Evolutionary conservation across 1,140 invertebrate genomes (phyloP).

Genomic region (Camponotus vicinus): DNA sequence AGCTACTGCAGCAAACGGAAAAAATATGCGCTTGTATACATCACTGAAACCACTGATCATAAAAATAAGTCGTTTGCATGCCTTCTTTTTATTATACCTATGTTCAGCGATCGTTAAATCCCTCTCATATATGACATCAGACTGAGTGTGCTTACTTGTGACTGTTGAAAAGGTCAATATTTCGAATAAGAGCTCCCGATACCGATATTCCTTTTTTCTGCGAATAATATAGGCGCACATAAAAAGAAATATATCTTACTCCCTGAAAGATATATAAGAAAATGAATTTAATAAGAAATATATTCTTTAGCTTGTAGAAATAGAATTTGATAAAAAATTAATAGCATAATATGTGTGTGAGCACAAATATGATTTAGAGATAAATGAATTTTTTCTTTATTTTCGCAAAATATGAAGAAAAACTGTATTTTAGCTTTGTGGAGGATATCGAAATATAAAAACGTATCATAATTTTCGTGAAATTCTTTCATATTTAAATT

Average conservation of each 20-base stretch:
- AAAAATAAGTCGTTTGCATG: constrained; percentile 46
- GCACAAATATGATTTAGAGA: constrained; percentile 14
- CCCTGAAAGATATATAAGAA: background rate
- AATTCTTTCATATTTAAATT: background rate
- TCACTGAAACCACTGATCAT: constrained; percentile 41
- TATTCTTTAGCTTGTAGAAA: background rate
- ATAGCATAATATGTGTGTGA: background rate
- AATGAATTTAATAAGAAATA: background rate
- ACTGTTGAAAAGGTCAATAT: constrained; percentile 30
- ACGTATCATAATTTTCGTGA: background rate
- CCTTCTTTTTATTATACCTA: constrained; percentile 2
- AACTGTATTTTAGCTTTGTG: background rate
- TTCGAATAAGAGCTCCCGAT: background rate
- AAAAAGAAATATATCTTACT: background rate
- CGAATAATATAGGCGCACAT: background rate
- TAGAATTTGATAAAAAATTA: background rate
- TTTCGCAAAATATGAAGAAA: too few relatives aligned
- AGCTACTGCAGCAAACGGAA: constrained; percentile 16
- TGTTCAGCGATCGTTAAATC: constrained; percentile 9
- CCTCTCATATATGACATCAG: background rate
- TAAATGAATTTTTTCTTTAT: background rate
- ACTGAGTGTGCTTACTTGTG: constrained; percentile 22
- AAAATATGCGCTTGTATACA: constrained; percentile 23
- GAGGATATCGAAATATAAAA: background rate
- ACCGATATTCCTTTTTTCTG: constrained; percentile 23